phyloP scores from a whole-genome alignment of 2,797 vertebrate genomes.

The Pseudochirops corinnae region DNA sequence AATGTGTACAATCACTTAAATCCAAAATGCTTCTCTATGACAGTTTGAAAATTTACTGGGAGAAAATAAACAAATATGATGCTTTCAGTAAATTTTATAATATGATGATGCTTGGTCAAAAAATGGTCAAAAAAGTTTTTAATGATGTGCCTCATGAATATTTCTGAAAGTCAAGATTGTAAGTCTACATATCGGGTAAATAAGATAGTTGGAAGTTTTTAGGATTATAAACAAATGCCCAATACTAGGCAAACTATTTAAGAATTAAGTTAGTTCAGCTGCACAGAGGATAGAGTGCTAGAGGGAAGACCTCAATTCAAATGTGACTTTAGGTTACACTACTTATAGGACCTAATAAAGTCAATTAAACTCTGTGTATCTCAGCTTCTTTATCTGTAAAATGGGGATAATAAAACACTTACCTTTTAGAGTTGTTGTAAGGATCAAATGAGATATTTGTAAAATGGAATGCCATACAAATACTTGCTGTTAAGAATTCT shows the following conservation, averaged over 20 bases:
- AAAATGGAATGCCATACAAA: background rate
- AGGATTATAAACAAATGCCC: background rate
- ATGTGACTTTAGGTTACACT: background rate
- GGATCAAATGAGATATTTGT: background rate
- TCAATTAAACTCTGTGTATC: background rate
- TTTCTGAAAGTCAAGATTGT: constrained; percentile 30
- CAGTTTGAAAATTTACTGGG: constrained; percentile 20
- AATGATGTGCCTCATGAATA: constrained; percentile 19
- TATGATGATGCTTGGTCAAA: constrained; percentile 2
- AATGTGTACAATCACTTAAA: background rate
- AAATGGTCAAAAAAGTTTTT: constrained; percentile 40
- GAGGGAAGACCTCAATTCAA: background rate
- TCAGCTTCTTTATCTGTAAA: background rate
- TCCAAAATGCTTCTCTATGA: background rate
- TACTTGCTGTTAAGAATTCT: background rate
- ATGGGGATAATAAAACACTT: background rate
- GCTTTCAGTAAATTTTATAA: constrained; percentile 9
- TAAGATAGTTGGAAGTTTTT: background rate
- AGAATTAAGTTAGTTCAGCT: background rate
- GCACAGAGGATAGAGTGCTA: background rate
- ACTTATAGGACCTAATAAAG: background rate
- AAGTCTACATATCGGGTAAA: background rate
- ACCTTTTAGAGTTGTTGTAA: background rate
- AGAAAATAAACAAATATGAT: constrained; percentile 27
- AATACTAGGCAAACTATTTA: background rate